These are phyloP conservation scores for Stegostoma tigrinum DNA, from an alignment of 2,113 vertebrate species.

Conservation along the genomic window DNA sequence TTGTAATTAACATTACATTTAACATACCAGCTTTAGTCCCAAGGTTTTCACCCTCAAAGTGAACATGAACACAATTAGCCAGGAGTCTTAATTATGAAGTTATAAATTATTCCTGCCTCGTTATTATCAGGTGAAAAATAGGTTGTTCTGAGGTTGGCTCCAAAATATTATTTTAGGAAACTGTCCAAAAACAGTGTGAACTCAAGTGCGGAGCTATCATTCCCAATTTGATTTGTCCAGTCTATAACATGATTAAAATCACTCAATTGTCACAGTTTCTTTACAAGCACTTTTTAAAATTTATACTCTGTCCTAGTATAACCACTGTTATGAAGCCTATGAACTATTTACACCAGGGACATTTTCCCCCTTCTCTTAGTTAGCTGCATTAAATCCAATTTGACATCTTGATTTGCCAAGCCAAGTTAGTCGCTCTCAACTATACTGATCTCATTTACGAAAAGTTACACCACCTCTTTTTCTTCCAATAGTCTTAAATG, in stretches of 20 bases:
- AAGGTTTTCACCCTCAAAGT: background rate
- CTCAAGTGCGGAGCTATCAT: background rate
- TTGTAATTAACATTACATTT: background rate
- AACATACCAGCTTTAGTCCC: background rate
- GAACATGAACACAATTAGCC: no score
- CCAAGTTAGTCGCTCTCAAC: background rate
- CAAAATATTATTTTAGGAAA: background rate
- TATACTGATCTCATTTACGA: background rate
- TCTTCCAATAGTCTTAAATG: background rate
- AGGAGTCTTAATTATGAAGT: background rate
- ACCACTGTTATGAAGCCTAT: background rate
- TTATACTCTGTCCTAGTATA: background rate
- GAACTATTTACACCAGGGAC: background rate
- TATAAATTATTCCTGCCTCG: background rate
- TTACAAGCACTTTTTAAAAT: background rate
- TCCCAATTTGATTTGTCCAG: background rate
- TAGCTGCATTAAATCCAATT: background rate
- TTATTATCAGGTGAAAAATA: background rate
- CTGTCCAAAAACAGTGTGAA: background rate
- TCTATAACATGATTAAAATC: background rate
- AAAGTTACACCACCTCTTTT: background rate
- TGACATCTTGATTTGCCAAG: background rate
- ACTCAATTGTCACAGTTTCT: background rate
- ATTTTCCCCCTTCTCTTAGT: background rate
- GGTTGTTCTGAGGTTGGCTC: background rate